Conservation (phyloP, 2,888 invertebrate species). For the Strigamia transsilvanica region DNA sequence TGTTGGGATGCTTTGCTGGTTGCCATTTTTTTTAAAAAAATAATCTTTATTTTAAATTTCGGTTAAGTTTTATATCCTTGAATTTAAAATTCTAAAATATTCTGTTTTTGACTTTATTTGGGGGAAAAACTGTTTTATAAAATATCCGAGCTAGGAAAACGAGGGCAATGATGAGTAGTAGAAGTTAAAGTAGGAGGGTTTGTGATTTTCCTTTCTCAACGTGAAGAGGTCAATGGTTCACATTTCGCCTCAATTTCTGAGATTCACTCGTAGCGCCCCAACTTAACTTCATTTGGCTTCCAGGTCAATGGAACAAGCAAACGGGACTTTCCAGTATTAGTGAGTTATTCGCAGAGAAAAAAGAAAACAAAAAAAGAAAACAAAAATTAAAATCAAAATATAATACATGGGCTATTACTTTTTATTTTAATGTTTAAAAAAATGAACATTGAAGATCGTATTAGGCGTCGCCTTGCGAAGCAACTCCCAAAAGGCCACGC, state of each 20-base stretch:
- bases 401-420: background rate
- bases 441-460: background rate
- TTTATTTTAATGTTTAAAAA: background rate
- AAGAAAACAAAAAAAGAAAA: background rate
- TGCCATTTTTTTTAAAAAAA: background rate
- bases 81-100: background rate
- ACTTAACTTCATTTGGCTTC: constrained; percentile 29
- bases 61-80: background rate
- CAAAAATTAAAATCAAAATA: background rate
- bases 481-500: constrained; percentile 29
- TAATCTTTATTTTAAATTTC: background rate
- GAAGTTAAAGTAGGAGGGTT: constrained; percentile 16
- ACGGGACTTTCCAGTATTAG: constrained; percentile 40
- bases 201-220: constrained; percentile 38
- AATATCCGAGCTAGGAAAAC: background rate
- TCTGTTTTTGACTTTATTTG: background rate
- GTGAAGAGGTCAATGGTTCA: constrained; percentile 35
- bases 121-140: background rate
- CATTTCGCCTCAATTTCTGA: constrained; percentile 38
- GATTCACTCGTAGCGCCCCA: constrained; percentile 41
- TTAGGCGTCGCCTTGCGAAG: constrained; percentile 33
- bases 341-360: background rate
- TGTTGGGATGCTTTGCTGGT: background rate
- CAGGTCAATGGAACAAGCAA: constrained; percentile 37
- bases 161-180: constrained; percentile 38